Conservation (phyloP, 2,888 invertebrate species). For the Ichneumon xanthorius region DNA sequence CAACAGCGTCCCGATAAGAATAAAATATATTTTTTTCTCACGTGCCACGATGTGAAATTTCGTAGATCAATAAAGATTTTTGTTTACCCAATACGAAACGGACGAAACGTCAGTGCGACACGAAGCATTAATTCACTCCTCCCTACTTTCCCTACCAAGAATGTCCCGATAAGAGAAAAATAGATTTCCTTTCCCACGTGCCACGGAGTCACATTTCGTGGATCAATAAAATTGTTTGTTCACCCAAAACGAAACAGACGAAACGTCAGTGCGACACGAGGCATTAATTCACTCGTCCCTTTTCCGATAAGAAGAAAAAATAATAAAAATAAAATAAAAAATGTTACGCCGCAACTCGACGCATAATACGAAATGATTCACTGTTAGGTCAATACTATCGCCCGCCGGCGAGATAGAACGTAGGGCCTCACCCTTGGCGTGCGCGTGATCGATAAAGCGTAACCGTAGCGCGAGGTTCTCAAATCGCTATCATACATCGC, state of each 20-base stretch:
- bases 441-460: slow-evolving; percentile 76
- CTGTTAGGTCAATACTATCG: slow-evolving; percentile 78
- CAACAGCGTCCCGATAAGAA: slow-evolving; percentile 13
- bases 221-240: not conserved
- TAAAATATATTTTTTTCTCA: not conserved
- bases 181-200: not conserved
- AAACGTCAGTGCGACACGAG: not conserved
- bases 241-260: not conserved
- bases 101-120: not conserved
- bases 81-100: not conserved
- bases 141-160: not conserved
- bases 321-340: not conserved
- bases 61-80: not conserved
- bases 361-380: slow-evolving; percentile 74
- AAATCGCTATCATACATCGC: slow-evolving; percentile 33
- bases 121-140: not conserved
- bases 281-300: not conserved
- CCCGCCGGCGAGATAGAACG: slow-evolving; percentile 67
- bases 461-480: slow-evolving; percentile 66
- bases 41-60: not conserved
- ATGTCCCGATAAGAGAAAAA: not conserved
- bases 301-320: not conserved
- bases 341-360: not conserved
- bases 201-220: not conserved
- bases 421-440: slow-evolving; percentile 67